Base-by-base conservation (phyloP, 2,888 invertebrate genomes). In the Gryllus longicercus region DNA sequence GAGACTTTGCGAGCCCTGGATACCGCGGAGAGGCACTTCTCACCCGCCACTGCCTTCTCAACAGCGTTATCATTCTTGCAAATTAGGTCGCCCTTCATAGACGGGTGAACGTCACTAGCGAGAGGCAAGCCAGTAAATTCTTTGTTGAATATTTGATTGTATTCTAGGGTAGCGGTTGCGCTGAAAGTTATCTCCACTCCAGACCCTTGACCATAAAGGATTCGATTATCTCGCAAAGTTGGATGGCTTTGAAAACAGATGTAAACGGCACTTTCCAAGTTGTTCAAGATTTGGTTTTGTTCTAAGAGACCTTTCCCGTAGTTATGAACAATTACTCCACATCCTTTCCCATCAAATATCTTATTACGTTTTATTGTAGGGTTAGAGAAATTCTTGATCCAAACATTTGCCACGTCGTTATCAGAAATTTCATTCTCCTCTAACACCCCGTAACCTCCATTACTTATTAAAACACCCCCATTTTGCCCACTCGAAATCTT, bases 401-500 rank as follows among this genome's bases (percentile, higher is more conserved):
- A 99, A 81, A 99, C 98, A 80, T 99, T 99, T 80, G 99, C 99
- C 99, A 99, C 99, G 84, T 99, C 99, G 88, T 99, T 99, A 88
- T 99, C 99, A 88, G 99, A 99, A 86, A 99, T 99, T 89, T 99
- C 98, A 88, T 98, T 98, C 88, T 97, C 96, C 88, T 98, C 98
- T 80, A 99, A 90, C 84, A 98, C 90, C 21, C 99, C 98, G 77
- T 98, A 90, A n/a, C 99, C 99, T 80, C 98, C 97, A 87, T 99
- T 99, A 88, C 99, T 99, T 77, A 99, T 99, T 82, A 99, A 91
- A 79, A 99, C 98, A 99, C 99, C n/a, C 74, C 99, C 99, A 86
- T 99, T 99, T 88, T 99, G 99, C 0, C 99, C 99, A 80, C 99
- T 99, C 99, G 99, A 99, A 85, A 99, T 99, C 89, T 99, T 99